Evolutionary conservation across 2,797 vertebrate species (phyloP), one percentile per base, ranked within the genome.

Genomic region (Urocyon cinereoargenteus): DNA sequence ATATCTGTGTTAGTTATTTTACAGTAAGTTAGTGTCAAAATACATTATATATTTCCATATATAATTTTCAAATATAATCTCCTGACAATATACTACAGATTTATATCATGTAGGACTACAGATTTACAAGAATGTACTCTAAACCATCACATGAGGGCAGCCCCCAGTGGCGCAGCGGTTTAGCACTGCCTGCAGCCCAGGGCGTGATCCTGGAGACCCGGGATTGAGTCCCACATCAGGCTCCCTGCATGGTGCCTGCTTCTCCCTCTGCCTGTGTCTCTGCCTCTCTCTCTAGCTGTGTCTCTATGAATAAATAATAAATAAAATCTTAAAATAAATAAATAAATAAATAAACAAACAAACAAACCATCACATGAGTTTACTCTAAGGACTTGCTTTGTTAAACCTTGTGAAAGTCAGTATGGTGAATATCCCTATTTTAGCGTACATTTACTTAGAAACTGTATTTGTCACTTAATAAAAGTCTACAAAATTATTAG

Each of bases 361-460:
- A 4, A 40, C 40, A 40, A 77, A 90, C 6, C 34, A 49, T 16
- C n/a, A 24, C 13, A 57, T 10, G 5, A 91, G 21, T 70, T 85
- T 84, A 49, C 18, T 55, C 31, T 73, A 78, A 1, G 91, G 73
- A 86, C 19, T 78, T 86, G 19, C 40, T 57, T 45, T 7, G 36
- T 10, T 49, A 7, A 7, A 78, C 31, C 66, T 64, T 70, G 18
- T 53, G 40, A 59, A 93, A 66, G 51, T 77, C 36, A 82, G 86
- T 24, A 79, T 72, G n/a, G n/a, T 64, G 10, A 62, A 49, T 24
- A 72, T 86, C 88, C 2, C 22, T 34, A 28, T 86, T 81, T 92
- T 61, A 79, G 18, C 79, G n/a, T 66, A 83, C 70, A 93, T 90
- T 93, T 51, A 86, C 75, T 6, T 49, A 57, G 31, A 93, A 96